Evolutionary conservation across 2,888 invertebrate genomes (phyloP), one percentile per base, ranked within the genome.

Genomic region (Zhuqinia jingwanae): DNA sequence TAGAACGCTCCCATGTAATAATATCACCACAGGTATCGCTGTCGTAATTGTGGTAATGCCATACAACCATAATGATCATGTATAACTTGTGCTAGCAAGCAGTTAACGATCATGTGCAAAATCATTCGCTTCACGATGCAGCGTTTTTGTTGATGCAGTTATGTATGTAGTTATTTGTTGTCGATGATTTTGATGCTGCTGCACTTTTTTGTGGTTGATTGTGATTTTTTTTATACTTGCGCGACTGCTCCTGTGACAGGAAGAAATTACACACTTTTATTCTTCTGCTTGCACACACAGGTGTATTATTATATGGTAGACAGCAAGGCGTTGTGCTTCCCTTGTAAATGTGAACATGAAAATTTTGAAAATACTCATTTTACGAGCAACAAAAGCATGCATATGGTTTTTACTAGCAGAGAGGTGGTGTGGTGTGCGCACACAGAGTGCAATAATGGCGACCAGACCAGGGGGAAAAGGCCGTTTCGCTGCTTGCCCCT

Each of bases 101-200:
- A 79, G 70, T 85, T 85, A 85, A 79, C 79, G 85, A 85, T 85
- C 85, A 79, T 85, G 85, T 85, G 85, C 85, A 85, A 85, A 85
- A 85, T 79, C 73, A 53, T 45, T 84, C 36, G 58, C 60, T 45
- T 84, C 36, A 70, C 60, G 58, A 53, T 8, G 36, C 36, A 65
- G 5, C 36, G 36, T 36, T 36, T 8, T 36, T 36, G 36, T 36
- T 36, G 3, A 36, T 36, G 36, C 36, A 6, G 53, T 79, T 80
- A 47, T 47, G 50, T 68, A 36, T 65, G 50, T 68, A 30, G 76
- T 83, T 60, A 75, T 79, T 70, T 70, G 45, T 60, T 70, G 79
- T 70, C 65, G 68, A 60, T 42, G 27, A 30, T 68, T 22, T 1
- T 53, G 70, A 20, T 17, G 47, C 42, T 30, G 63, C 58, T 75